These are phyloP conservation scores for Xylophagus ater DNA, from an alignment of 2,888 invertebrate genomes.

Conservation along the genomic window DNA sequence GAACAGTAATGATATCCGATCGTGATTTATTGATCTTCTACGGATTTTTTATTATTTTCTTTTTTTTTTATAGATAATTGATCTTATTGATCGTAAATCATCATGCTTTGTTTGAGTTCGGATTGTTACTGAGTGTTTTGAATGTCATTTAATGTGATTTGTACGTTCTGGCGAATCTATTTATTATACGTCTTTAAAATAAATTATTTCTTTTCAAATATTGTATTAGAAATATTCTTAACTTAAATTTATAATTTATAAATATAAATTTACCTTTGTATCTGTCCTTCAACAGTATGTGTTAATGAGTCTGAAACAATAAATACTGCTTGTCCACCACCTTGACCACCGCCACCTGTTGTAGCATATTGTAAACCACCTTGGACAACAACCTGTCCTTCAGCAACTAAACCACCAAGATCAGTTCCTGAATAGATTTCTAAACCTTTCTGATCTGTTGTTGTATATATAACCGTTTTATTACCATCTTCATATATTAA, in stretches of 20 bases:
- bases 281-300: slow-evolving; percentile 33
- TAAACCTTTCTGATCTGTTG: slow-evolving; percentile 64
- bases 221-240: too few species aligned
- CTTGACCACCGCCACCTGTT: slow-evolving; percentile 24
- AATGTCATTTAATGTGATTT: too few species aligned
- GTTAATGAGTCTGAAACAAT: slow-evolving; percentile 35
- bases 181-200: too few species aligned
- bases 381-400: slow-evolving; percentile 37
- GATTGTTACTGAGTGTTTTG: too few species aligned
- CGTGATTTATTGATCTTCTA: slow-evolving; percentile 10
- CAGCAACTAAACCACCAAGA: slow-evolving; percentile 35
- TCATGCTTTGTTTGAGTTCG: slow-evolving; percentile 7
- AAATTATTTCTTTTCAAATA: too few species aligned
- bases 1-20: too few species aligned
- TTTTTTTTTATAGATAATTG: slow-evolving; percentile 11
- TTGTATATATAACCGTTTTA: slow-evolving; percentile 73
- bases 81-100: slow-evolving; percentile 12
- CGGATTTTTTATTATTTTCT: too few species aligned
- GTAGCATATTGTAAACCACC: slow-evolving; percentile 38
- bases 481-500: slow-evolving; percentile 75
- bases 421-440: slow-evolving; percentile 48
- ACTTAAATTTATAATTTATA: neutral
- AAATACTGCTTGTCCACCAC: slow-evolving; percentile 36
- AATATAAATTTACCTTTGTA: slow-evolving; percentile 33
- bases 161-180: too few species aligned